Evolutionary conservation across 1,140 invertebrate genomes (phyloP).

Genomic region (Lepidurus arcticus): DNA sequence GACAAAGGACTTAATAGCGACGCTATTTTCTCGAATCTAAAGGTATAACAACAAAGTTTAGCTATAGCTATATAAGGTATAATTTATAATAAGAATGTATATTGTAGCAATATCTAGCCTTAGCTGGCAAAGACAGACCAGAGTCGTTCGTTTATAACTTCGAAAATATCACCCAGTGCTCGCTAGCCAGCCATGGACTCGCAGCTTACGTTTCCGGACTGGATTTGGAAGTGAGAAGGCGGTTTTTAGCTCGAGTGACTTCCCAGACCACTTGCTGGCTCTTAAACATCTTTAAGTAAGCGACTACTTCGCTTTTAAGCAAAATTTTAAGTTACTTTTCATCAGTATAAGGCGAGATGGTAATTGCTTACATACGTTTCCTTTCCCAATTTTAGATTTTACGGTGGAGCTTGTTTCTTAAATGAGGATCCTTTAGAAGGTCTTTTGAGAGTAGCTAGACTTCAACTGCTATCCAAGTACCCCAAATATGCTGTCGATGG

Average conservation of each 20-base stretch:
- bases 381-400: slow-evolving; percentile 45
- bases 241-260: neutral
- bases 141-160: slow-evolving; percentile 6
- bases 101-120: neutral
- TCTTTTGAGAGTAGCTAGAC: slow-evolving; percentile 64
- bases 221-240: neutral
- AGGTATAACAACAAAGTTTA: neutral
- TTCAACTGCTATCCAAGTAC: slow-evolving; percentile 73
- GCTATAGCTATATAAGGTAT: neutral
- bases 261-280: neutral
- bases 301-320: neutral
- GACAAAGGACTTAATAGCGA: neutral
- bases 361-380: neutral
- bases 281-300: slow-evolving; percentile 12
- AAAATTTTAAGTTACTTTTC: neutral
- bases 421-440: slow-evolving; percentile 73
- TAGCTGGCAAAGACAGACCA: neutral
- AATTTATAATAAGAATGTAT: neutral
- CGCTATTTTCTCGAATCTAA: neutral
- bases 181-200: neutral
- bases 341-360: neutral
- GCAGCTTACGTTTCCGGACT: slow-evolving; percentile 12
- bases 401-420: slow-evolving; percentile 64
- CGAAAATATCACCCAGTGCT: neutral
- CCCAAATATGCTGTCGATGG: slow-evolving; percentile 54